Conservation (phyloP, 2,797 vertebrate genomes). For the Neosilurus mollespiculum region DNA sequence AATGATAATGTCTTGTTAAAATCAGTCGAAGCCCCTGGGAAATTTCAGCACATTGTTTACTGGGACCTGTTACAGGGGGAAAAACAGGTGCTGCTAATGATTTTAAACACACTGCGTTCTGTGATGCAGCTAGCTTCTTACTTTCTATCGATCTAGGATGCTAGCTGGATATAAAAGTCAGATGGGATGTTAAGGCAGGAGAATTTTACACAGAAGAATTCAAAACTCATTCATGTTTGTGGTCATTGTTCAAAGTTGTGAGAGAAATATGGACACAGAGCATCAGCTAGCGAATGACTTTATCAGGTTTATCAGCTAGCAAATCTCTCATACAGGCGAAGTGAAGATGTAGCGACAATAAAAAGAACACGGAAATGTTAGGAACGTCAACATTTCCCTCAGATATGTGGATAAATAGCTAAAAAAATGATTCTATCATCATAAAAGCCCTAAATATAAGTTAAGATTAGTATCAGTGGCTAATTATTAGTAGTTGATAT, state of each 20-base stretch:
- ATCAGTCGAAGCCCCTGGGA: conserved; percentile 49
- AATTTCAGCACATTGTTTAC: conserved; percentile 59
- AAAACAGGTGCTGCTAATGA: conserved; percentile 33
- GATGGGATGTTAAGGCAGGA: not conserved
- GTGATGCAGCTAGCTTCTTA: not conserved
- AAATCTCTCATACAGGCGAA: not conserved
- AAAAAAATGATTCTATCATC: not conserved
- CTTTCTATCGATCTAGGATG: not conserved
- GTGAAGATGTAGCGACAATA: not conserved
- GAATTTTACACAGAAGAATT: not conserved
- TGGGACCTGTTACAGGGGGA: conserved; percentile 42
- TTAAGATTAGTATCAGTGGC: not conserved
- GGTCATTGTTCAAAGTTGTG: not conserved
- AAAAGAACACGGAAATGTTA: not conserved
- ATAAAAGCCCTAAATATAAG: not conserved
- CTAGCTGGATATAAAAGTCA: not conserved
- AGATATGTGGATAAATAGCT: not conserved
- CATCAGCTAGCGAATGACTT: not conserved
- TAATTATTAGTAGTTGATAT: not conserved
- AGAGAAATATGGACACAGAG: not conserved
- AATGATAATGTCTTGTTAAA: conserved; percentile 57
- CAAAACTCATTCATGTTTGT: too few relatives aligned
- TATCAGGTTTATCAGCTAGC: not conserved
- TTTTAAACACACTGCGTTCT: not conserved
- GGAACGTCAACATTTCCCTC: not conserved